These are phyloP conservation scores for Campylomormyrus numenius DNA, from an alignment of 2,113 vertebrate genomes.

Conservation along the genomic window DNA sequence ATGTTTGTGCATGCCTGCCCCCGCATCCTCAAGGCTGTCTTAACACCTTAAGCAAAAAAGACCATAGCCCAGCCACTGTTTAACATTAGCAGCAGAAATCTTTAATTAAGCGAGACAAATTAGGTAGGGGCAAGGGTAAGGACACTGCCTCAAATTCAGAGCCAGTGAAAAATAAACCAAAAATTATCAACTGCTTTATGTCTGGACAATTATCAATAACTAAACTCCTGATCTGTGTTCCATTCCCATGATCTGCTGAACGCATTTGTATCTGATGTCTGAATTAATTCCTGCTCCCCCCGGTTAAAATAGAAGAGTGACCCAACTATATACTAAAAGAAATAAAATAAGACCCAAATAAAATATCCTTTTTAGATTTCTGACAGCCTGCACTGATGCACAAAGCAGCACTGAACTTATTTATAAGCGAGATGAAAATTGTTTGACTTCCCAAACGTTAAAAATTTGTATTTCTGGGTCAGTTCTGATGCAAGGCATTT, in stretches of 20 bases:
- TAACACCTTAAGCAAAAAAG: not conserved
- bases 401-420: not conserved
- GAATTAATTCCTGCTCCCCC: not conserved
- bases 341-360: not conserved
- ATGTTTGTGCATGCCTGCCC: not conserved
- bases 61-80: not conserved
- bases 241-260: not conserved
- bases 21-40: not conserved
- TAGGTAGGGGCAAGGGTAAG: not conserved
- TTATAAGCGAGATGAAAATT: not conserved
- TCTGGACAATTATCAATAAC: not conserved
- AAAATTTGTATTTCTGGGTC: constrained; percentile 7
- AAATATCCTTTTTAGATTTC: not conserved
- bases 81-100: not conserved
- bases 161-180: not conserved
- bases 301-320: not conserved
- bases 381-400: not conserved
- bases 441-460: not conserved
- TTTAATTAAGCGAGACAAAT: not conserved
- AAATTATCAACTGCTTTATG: not conserved
- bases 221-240: not conserved
- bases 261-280: not conserved
- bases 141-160: not conserved
- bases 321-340: not conserved
- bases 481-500: not conserved